Conservation (phyloP, 2,797 vertebrate species). For the Nothura maculosa region DNA sequence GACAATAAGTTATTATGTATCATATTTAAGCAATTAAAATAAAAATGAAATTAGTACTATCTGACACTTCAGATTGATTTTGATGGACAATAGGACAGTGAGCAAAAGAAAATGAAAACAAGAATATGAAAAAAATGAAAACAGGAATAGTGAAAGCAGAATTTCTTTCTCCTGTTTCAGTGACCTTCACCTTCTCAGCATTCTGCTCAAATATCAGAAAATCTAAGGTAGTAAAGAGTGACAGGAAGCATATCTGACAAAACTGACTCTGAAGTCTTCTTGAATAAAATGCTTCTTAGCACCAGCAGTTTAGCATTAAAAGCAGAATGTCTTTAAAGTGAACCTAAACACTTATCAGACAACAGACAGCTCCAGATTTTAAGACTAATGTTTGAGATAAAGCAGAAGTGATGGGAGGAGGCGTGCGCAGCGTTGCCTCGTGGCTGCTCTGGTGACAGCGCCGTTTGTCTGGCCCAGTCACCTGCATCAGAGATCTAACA, state of each 20-base stretch:
- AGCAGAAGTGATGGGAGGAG: not conserved
- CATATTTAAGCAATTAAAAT: not conserved
- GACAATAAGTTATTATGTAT: conserved; percentile 5
- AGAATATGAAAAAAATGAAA: not conserved
- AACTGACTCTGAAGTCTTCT: not conserved
- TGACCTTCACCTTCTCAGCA: conserved; percentile 5
- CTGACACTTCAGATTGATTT: not conserved
- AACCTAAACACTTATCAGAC: not conserved
- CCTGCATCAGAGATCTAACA: fast-evolving
- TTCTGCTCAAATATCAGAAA: not conserved
- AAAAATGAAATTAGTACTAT: not conserved
- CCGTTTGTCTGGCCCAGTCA: not conserved
- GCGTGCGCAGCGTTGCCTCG: not conserved
- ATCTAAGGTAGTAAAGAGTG: not conserved
- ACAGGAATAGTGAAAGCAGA: not conserved
- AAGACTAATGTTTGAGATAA: not conserved
- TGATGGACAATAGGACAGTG: conserved; percentile 18
- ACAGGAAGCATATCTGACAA: conserved; percentile 4
- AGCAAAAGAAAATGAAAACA: conserved; percentile 1
- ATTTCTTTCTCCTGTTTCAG: not conserved
- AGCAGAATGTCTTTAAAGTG: conserved; percentile 7
- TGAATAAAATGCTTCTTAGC: conserved; percentile 20
- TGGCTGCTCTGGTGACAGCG: not conserved
- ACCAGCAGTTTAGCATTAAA: conserved; percentile 2
- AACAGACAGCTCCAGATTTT: not conserved